Evolutionary conservation across 2,888 invertebrate species (phyloP).

Genomic region (Slavum lentiscoides): DNA sequence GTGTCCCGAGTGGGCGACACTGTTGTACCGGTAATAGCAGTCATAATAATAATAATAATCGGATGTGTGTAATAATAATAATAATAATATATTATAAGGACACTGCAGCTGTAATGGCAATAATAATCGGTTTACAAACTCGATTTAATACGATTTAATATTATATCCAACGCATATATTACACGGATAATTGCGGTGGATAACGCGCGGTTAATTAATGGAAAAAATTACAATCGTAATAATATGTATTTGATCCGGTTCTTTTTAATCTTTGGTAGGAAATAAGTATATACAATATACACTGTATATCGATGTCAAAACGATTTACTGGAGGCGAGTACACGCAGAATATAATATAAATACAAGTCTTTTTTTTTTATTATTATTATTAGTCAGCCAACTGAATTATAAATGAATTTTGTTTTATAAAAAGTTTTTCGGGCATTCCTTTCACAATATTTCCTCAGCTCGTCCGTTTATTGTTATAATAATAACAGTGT

Average conservation of each 20-base stretch:
- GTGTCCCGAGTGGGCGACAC: slow-evolving; percentile 52
- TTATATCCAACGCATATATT: no score
- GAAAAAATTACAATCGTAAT: background rate
- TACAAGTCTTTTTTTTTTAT: no score
- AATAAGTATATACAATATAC: background rate
- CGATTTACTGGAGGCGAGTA: no score
- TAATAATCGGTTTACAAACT: slow-evolving; percentile 46
- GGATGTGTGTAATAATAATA: background rate
- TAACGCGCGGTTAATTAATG: slow-evolving; percentile 28
- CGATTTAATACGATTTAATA: background rate
- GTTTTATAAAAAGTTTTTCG: no score
- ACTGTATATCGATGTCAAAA: no score
- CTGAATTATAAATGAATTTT: no score
- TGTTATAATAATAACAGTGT: no score
- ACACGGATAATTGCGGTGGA: no score
- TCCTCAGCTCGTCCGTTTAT: no score
- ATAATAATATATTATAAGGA: background rate
- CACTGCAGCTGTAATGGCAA: background rate
- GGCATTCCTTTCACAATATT: no score
- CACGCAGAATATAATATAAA: no score
- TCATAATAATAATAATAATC: slow-evolving; percentile 32
- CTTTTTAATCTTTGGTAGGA: background rate
- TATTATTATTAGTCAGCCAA: no score
- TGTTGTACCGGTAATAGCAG: slow-evolving; percentile 16
- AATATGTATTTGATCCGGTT: slow-evolving; percentile 3